Conservation (phyloP, 2,113 vertebrate genomes). For the Corythaeola cristata region DNA sequence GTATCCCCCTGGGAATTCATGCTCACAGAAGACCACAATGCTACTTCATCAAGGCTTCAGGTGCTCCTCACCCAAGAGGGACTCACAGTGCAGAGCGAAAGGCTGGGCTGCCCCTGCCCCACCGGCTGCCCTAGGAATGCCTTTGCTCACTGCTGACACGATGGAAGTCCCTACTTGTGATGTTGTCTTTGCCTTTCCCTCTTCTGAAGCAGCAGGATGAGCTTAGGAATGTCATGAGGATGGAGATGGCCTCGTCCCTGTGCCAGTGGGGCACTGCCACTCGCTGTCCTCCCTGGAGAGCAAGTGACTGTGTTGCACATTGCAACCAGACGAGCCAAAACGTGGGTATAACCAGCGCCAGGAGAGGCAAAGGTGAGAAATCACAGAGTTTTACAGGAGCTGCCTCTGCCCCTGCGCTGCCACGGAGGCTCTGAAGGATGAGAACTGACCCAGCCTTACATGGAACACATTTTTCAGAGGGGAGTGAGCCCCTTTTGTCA, state of each 20-base stretch:
- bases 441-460: background rate
- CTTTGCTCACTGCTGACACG: background rate
- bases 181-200: background rate
- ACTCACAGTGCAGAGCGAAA: background rate
- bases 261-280: background rate
- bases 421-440: fast-evolving
- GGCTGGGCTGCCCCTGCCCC: background rate
- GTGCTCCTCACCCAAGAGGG: background rate
- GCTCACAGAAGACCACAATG: background rate
- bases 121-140: background rate
- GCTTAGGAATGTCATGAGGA: background rate
- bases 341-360: background rate
- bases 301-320: fast-evolving
- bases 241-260: background rate
- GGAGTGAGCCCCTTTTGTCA: background rate
- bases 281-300: background rate
- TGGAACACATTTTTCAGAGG: background rate
- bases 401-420: background rate
- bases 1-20: background rate
- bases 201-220: background rate
- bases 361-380: background rate
- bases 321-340: background rate
- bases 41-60: background rate
- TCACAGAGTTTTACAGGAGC: background rate
- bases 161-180: background rate